Evolutionary conservation across 1,140 invertebrate species (phyloP).

Genomic region (Gryllus bimaculatus): DNA sequence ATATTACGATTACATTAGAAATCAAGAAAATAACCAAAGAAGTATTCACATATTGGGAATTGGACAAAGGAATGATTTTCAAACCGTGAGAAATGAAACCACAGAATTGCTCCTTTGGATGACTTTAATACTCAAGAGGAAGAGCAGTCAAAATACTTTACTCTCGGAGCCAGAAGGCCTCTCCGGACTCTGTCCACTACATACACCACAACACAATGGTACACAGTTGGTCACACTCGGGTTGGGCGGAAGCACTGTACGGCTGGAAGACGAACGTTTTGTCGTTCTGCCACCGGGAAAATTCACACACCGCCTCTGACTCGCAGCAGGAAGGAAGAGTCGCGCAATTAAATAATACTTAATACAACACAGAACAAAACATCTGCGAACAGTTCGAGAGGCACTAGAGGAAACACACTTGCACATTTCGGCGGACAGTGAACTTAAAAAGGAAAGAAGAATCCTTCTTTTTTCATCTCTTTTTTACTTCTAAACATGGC

Average conservation of each 20-base stretch:
- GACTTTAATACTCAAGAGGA: background rate
- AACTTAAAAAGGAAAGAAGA: background rate
- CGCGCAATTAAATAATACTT: background rate
- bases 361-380: background rate
- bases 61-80: too few species aligned
- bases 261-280: background rate
- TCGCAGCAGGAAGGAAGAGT: background rate
- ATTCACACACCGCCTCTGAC: background rate
- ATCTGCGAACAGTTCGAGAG: background rate
- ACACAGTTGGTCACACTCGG: too few species aligned
- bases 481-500: background rate
- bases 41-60: too few species aligned
- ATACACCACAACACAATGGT: too few species aligned
- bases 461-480: background rate
- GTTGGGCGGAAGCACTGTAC: background rate
- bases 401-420: background rate
- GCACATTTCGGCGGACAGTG: background rate
- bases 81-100: background rate
- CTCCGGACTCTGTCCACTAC: too few species aligned
- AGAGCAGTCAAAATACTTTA: background rate
- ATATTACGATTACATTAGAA: too few species aligned
- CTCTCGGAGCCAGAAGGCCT: background rate
- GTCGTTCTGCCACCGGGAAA: background rate
- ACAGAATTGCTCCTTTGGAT: background rate
- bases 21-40: too few species aligned